Percentiles rank a stretch among this genome's conserved stretches.
These are phyloP conservation scores for Ascaphus truei DNA, from an alignment of 2,113 vertebrate genomes.

Conservation along the genomic window DNA sequence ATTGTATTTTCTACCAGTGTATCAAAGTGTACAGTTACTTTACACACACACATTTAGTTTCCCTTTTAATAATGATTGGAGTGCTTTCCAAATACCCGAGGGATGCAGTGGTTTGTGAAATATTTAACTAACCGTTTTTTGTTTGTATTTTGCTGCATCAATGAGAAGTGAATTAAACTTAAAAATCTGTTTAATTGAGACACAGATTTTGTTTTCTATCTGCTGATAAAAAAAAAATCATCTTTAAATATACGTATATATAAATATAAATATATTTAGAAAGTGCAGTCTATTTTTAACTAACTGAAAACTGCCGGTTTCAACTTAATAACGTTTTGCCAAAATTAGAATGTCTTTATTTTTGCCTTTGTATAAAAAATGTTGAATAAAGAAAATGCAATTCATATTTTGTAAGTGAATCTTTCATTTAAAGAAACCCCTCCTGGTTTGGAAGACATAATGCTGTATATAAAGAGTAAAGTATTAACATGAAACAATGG, in stretches of 20 bases:
- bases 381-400: conserved; percentile 61
- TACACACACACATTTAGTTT: too few relatives aligned
- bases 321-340: conserved; percentile 81
- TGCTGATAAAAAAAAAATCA: conserved; percentile 39
- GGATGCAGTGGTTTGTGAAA: conserved; percentile 48
- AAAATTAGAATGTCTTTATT: conserved; percentile 85
- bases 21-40: too few relatives aligned
- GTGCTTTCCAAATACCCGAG: conserved; percentile 43
- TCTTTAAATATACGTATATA: too few relatives aligned
- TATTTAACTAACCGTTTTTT: conserved; percentile 19
- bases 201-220: conserved; percentile 52
- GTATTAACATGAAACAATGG: conserved; percentile 70
- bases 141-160: conserved; percentile 36
- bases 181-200: conserved; percentile 38
- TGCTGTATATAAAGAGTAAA: conserved; percentile 81
- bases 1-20: too few relatives aligned
- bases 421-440: conserved; percentile 76
- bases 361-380: conserved; percentile 77
- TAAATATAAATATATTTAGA: conserved; percentile 58
- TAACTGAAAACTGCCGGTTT: conserved; percentile 84
- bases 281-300: conserved; percentile 72
- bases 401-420: conserved; percentile 76
- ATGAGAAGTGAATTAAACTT: conserved; percentile 25
- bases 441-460: conserved; percentile 55
- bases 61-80: too few relatives aligned